Evolutionary conservation across 2,113 vertebrate species (phyloP).

Genomic region (Philantomba maxwellii): DNA sequence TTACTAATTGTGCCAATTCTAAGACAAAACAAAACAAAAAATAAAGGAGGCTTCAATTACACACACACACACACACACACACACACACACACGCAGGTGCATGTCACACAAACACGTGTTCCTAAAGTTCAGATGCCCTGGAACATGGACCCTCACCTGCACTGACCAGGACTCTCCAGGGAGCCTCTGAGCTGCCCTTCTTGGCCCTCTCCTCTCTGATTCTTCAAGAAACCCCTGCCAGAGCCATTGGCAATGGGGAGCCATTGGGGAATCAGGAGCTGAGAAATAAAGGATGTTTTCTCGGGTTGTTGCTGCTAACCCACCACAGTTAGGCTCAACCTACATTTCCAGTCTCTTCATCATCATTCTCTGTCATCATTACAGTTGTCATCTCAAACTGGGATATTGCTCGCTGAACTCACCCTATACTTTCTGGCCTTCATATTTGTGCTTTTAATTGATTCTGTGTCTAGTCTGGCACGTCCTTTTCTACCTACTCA

Average conservation of each 20-base stretch:
- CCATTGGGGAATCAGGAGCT: not conserved
- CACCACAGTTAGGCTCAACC: not conserved
- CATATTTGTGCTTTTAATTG: slow-evolving; percentile 5
- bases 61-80: not conserved
- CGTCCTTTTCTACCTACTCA: slow-evolving; percentile 1
- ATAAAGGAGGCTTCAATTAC: not conserved
- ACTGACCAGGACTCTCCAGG: not conserved
- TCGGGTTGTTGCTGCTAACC: not conserved
- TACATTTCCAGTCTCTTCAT: not conserved
- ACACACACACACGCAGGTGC: not conserved
- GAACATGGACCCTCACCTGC: not conserved
- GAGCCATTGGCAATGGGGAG: not conserved
- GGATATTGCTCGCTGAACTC: not conserved
- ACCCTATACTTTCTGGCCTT: not conserved
- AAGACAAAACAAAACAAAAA: not conserved
- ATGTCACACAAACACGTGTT: not conserved
- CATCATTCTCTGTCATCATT: not conserved
- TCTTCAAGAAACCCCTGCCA: not conserved
- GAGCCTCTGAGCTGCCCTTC: not conserved
- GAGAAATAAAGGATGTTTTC: not conserved
- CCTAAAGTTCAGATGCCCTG: not conserved
- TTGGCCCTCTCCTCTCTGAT: not conserved
- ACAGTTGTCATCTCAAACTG: not conserved
- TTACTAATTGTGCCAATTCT: not conserved
- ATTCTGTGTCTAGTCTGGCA: not conserved